Evolutionary conservation across 2,888 invertebrate species (phyloP).

Genomic region (Cynaeus angustus): DNA sequence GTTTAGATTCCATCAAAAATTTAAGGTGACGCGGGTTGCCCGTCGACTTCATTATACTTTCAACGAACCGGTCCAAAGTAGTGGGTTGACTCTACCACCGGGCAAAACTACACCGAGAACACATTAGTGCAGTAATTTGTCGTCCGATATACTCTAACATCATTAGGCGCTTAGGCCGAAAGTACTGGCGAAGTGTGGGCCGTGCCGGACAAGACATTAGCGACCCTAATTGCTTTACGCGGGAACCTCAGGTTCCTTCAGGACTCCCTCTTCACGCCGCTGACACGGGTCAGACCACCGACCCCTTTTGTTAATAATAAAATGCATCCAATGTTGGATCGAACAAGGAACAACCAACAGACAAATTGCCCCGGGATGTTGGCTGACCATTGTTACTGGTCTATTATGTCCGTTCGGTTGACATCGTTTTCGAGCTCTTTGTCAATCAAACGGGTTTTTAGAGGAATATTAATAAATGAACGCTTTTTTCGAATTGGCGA

Average conservation of each 20-base stretch:
- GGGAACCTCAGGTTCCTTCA: constrained; percentile 58
- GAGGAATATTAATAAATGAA: too few species aligned
- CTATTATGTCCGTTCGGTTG: constrained; percentile 3
- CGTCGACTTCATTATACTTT: constrained; percentile 62
- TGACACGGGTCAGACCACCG: constrained; percentile 60
- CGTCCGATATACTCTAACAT: constrained; percentile 68
- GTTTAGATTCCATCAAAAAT: constrained; percentile 62
- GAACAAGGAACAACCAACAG: constrained; percentile 23
- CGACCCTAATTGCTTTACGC: constrained; percentile 70
- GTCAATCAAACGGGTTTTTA: not conserved
- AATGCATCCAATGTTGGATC: constrained; percentile 35
- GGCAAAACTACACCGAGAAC: constrained; percentile 62
- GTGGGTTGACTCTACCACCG: constrained; percentile 34
- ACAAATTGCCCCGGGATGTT: constrained; percentile 22
- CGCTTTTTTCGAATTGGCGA: too few species aligned
- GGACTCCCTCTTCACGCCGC: constrained; percentile 42
- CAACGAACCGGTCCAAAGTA: constrained; percentile 50
- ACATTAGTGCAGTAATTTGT: constrained; percentile 69
- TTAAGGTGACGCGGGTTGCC: constrained; percentile 59
- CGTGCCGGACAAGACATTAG: constrained; percentile 70
- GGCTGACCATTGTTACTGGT: not conserved
- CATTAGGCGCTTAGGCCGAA: constrained; percentile 68
- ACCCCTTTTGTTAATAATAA: constrained; percentile 49
- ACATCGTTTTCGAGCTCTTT: not conserved
- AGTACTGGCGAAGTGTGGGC: constrained; percentile 68